These are phyloP conservation scores for Ailuropoda melanoleuca DNA, from an alignment of 2,113 vertebrate genomes.

Conservation along the genomic window DNA sequence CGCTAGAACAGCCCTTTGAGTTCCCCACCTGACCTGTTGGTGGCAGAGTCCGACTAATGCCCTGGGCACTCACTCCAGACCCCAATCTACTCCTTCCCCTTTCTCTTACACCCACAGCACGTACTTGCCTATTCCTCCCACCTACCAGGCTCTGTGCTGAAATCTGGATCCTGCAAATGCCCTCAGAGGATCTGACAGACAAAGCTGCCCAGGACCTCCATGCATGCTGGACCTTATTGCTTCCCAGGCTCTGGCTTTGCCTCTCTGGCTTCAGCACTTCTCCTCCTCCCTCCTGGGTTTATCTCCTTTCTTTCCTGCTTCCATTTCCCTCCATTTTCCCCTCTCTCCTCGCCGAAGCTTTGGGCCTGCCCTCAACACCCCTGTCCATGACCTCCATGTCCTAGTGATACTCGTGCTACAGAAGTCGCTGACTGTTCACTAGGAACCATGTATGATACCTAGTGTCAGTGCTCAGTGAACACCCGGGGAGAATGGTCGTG, in stretches of 20 bases:
- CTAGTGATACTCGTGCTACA: background rate
- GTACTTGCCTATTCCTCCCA: background rate
- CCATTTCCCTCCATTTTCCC: background rate
- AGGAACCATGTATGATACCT: background rate
- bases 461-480: background rate
- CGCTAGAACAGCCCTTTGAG: background rate
- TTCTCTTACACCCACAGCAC: background rate
- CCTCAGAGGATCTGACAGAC: background rate
- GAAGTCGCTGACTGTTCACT: background rate
- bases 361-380: background rate
- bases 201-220: background rate
- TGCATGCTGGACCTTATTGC: background rate
- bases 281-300: background rate
- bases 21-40: background rate
- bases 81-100: background rate
- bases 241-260: background rate
- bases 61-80: background rate
- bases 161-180: background rate
- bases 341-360: background rate
- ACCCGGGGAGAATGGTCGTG: background rate
- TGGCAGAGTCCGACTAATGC: background rate
- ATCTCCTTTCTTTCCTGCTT: background rate
- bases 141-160: background rate
- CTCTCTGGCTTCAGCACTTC: background rate
- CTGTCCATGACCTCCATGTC: background rate